phyloP scores from a whole-genome alignment of 2,888 invertebrate species.

The Sesamia inferens region DNA sequence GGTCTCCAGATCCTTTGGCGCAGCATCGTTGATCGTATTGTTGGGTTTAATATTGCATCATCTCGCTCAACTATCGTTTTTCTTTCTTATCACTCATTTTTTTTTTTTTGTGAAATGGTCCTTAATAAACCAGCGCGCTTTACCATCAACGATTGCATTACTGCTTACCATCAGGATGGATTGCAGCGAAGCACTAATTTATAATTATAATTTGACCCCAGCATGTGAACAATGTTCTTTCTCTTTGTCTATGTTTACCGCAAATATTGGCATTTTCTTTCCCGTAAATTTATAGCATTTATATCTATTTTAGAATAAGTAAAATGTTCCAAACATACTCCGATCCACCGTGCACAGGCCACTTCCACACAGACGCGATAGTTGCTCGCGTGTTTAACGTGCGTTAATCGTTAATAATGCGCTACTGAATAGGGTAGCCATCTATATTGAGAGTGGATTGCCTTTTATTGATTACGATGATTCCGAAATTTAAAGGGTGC shows the following conservation, averaged over 20 bases:
- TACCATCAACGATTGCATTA: too few relatives aligned
- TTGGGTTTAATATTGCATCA: too few relatives aligned
- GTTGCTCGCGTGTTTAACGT: slow-evolving; percentile 49
- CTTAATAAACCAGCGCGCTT: too few relatives aligned
- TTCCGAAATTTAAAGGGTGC: slow-evolving; percentile 1
- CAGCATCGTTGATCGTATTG: too few relatives aligned
- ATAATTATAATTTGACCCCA: too few relatives aligned
- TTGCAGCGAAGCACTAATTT: too few relatives aligned
- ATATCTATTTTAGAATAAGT: neutral
- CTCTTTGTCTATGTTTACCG: neutral
- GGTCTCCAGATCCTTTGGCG: too few relatives aligned
- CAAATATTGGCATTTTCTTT: neutral
- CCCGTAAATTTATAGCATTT: neutral
- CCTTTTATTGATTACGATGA: slow-evolving; percentile 33
- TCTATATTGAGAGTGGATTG: slow-evolving; percentile 31
- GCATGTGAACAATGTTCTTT: neutral
- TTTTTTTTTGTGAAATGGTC: too few relatives aligned
- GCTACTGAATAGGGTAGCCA: slow-evolving; percentile 17
- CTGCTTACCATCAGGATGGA: too few relatives aligned
- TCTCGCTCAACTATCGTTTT: too few relatives aligned
- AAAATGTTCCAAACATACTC: neutral
- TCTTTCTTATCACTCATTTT: too few relatives aligned
- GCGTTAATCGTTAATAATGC: slow-evolving; percentile 50
- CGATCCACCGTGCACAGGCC: slow-evolving; percentile 12
- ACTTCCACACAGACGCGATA: slow-evolving; percentile 26